These are phyloP conservation scores for Caenorhabditis becei DNA, from an alignment of 2,888 invertebrate species.

Conservation along the genomic window DNA sequence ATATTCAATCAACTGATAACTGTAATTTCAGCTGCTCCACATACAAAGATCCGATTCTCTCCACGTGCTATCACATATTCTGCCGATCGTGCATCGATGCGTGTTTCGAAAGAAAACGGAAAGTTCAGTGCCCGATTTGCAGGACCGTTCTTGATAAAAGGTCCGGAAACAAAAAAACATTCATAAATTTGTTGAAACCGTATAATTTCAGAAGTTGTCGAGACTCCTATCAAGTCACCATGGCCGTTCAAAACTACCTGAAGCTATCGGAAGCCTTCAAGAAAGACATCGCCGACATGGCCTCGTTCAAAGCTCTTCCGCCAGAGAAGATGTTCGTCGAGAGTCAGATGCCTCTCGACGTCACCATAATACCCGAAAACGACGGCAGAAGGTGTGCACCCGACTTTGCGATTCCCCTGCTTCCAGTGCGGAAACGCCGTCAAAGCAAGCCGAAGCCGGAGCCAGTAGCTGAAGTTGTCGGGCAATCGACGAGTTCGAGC, in stretches of 20 bases:
- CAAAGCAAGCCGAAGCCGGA: constrained; percentile 2
- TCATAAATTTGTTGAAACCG: not conserved
- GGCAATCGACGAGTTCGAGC: not conserved
- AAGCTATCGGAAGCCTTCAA: constrained; percentile 61
- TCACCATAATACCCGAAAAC: constrained; percentile 58
- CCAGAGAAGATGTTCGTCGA: constrained; percentile 61
- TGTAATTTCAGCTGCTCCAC: constrained; percentile 70
- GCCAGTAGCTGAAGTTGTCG: not conserved
- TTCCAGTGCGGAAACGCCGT: constrained; percentile 29
- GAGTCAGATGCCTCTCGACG: constrained; percentile 59
- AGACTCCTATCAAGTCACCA: constrained; percentile 42
- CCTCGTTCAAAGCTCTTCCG: constrained; percentile 35
- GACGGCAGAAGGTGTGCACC: constrained; percentile 59
- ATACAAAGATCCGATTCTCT: constrained; percentile 61
- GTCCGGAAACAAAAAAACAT: constrained; percentile 18
- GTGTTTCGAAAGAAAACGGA: constrained; percentile 61
- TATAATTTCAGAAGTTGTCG: constrained; percentile 52
- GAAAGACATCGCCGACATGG: constrained; percentile 40
- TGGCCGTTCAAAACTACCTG: constrained; percentile 58
- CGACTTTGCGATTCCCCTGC: constrained; percentile 46
- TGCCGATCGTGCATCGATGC: constrained; percentile 61
- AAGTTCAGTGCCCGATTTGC: constrained; percentile 70
- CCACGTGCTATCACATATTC: constrained; percentile 70
- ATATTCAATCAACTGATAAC: no score
- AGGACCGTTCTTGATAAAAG: constrained; percentile 63